These are phyloP conservation scores for Halotydeus destructor DNA, from an alignment of 1,140 invertebrate species.

Conservation along the genomic window DNA sequence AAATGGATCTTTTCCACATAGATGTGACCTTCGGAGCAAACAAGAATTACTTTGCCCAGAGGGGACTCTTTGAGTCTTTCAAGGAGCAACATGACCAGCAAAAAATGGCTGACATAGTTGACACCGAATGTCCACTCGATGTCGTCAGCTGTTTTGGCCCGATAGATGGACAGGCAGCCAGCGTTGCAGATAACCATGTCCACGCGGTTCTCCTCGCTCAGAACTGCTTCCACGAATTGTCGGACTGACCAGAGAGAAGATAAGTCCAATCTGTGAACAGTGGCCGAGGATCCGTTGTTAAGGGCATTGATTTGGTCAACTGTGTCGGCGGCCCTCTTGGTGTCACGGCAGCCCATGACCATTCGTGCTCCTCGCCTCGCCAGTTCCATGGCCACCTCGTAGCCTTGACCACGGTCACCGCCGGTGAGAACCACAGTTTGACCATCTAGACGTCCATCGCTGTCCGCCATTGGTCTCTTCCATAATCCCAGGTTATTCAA, in stretches of 20 bases:
- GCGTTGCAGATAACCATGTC: conserved; percentile 75
- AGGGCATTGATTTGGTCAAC: conserved; percentile 42
- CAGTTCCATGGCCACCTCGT: conserved; percentile 48
- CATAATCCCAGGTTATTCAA: too few species aligned
- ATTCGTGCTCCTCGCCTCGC: conserved; percentile 49
- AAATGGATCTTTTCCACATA: too few species aligned
- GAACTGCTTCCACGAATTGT: conserved; percentile 35
- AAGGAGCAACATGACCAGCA: too few species aligned
- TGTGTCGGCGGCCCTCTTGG: conserved; percentile 51
- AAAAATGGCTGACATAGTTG: conserved; percentile 28
- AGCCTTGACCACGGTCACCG: conserved; percentile 65
- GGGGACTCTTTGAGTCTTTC: too few species aligned
- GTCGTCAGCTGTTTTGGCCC: conserved; percentile 45
- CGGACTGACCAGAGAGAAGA: conserved; percentile 52
- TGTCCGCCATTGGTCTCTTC: too few species aligned
- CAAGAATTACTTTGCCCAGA: too few species aligned
- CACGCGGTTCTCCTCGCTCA: conserved; percentile 35
- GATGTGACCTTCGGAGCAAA: too few species aligned
- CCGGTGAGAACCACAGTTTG: conserved; percentile 68
- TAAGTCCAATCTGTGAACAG: conserved; percentile 50
- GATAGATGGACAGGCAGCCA: conserved; percentile 24
- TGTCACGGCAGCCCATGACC: conserved; percentile 59
- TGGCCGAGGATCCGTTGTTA: conserved; percentile 44
- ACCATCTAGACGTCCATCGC: too few species aligned
- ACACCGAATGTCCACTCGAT: conserved; percentile 46